Evolutionary conservation across 2,113 vertebrate genomes (phyloP).

Genomic region (Onychostruthus taczanowskii): DNA sequence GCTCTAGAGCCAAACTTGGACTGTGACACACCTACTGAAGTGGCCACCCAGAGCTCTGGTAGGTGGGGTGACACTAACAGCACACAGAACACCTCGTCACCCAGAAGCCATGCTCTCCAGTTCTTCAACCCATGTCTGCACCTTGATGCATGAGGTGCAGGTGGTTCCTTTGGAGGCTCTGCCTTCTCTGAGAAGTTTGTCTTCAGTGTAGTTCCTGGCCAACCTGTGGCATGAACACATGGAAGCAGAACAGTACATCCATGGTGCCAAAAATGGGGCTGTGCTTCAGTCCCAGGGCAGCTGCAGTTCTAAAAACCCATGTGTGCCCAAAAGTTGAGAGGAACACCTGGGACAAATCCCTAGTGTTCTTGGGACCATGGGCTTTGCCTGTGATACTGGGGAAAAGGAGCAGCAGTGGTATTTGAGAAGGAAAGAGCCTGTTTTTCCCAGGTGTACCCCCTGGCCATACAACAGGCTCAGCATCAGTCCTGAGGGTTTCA

Average conservation of each 20-base stretch:
- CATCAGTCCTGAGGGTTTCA: neutral
- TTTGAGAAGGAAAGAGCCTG: neutral
- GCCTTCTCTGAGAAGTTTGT: neutral
- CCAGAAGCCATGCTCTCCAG: neutral
- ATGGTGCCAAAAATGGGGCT: neutral
- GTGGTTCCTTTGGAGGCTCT: neutral
- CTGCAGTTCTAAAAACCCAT: rapidly evolving
- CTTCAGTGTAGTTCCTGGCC: neutral
- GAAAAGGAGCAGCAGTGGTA: neutral
- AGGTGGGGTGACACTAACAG: neutral
- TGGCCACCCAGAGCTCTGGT: neutral
- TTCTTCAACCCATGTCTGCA: neutral
- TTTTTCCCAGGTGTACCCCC: neutral
- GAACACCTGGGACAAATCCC: neutral
- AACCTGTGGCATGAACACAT: rapidly evolving
- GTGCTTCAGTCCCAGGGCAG: neutral
- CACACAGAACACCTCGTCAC: neutral
- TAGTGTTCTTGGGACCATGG: neutral
- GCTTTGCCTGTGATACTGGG: neutral
- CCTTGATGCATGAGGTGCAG: neutral
- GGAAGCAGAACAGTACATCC: neutral
- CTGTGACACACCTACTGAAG: neutral
- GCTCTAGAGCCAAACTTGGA: neutral
- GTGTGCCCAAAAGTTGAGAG: neutral
- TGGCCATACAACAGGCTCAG: rapidly evolving